phyloP scores from a whole-genome alignment of 2,113 vertebrate species.

The Columba livia region DNA sequence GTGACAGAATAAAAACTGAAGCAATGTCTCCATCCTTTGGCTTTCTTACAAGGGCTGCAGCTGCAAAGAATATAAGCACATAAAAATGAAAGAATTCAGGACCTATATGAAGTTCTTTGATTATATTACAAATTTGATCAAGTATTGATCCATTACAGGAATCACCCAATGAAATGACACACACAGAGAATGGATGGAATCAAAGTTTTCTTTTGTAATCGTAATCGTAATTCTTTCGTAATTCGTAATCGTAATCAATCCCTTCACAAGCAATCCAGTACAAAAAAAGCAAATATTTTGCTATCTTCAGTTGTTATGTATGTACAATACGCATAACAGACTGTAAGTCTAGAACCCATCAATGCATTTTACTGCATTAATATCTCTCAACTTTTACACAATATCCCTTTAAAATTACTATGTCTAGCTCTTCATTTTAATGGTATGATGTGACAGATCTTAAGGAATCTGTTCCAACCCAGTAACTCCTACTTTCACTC shows the following conservation, averaged over 20 bases:
- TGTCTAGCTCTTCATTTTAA: conserved; percentile 53
- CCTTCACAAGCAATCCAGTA: not conserved
- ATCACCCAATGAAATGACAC: not conserved
- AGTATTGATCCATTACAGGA: not conserved
- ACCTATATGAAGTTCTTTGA: not conserved
- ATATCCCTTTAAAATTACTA: conserved; percentile 62
- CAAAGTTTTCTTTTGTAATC: not conserved
- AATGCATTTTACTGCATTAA: not conserved
- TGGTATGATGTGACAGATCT: conserved; percentile 60
- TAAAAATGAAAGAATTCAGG: not conserved
- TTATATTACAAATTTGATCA: not conserved
- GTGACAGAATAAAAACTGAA: not conserved
- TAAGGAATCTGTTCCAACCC: conserved; percentile 47
- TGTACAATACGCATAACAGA: not conserved
- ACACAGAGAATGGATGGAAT: not conserved
- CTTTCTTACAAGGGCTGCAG: not conserved
- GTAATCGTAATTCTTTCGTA: too few relatives aligned
- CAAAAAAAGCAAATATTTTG: not conserved
- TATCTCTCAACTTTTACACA: conserved; percentile 42
- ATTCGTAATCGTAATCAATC: not conserved
- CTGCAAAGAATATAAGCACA: not conserved
- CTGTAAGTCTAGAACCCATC: not conserved
- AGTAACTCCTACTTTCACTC: conserved; percentile 63
- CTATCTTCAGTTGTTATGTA: not conserved
- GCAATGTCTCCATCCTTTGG: not conserved